A percentile compares a stretch with the other conserved stretches of the same genome.
Evolutionary conservation across 2,113 vertebrate genomes (phyloP).

Genomic region (Piaya cayana): DNA sequence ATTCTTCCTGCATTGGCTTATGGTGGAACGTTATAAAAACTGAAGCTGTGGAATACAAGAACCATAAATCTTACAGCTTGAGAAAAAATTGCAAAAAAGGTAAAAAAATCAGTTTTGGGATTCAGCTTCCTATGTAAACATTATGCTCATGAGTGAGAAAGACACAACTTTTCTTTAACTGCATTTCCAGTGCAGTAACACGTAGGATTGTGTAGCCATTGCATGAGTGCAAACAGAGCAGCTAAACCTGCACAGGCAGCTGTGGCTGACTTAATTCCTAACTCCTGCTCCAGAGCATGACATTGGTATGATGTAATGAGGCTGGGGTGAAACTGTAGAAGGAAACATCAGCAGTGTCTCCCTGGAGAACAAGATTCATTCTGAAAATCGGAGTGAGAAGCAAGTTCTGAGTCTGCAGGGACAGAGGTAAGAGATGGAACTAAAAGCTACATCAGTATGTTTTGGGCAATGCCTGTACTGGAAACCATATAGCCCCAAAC

Average conservation of each 20-base stretch:
- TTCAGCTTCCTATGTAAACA: background rate
- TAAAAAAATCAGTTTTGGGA: background rate
- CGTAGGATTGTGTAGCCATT: background rate
- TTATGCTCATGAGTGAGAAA: background rate
- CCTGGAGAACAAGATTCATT: background rate
- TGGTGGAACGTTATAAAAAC: background rate
- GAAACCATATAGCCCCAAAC: background rate
- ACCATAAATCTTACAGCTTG: background rate
- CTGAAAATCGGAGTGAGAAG: background rate
- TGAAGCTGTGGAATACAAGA: background rate
- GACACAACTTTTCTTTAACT: background rate
- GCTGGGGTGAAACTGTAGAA: background rate
- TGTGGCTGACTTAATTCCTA: background rate
- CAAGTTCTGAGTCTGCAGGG: background rate
- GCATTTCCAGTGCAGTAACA: background rate
- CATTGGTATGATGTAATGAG: background rate
- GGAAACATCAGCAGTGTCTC: background rate
- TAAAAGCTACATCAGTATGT: background rate
- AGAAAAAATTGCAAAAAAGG: background rate
- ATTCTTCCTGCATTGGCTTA: background rate
- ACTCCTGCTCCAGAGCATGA: slow-evolving; percentile 1
- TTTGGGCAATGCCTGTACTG: background rate
- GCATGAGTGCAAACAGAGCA: background rate
- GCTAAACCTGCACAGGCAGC: background rate
- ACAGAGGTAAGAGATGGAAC: background rate